phyloP scores from a whole-genome alignment of 2,888 invertebrate genomes.

The Aethes cnicana region DNA sequence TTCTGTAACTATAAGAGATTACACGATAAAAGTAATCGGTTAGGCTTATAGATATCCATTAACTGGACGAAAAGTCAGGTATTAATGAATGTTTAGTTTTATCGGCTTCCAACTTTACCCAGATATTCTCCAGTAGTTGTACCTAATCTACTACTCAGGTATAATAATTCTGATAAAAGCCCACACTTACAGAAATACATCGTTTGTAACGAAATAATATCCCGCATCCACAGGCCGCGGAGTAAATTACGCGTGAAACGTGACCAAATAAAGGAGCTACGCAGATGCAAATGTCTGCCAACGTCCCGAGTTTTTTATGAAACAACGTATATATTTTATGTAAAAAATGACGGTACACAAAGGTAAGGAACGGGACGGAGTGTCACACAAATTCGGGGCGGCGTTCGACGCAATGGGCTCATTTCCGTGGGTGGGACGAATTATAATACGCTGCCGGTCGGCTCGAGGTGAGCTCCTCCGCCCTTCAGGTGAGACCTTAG shows the following conservation, averaged over 20 bases:
- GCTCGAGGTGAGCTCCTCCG: neutral
- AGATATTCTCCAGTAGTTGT: no score
- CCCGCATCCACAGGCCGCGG: constrained; percentile 10
- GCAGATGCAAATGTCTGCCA: constrained; percentile 24
- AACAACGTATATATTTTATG: constrained; percentile 32
- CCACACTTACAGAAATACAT: constrained; percentile 27
- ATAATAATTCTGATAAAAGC: constrained; percentile 14
- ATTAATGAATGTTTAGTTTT: no score
- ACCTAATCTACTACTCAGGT: no score
- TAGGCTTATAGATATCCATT: no score
- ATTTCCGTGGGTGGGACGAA: constrained; percentile 20
- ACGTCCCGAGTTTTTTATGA: constrained; percentile 30
- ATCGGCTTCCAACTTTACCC: no score
- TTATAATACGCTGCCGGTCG: constrained; percentile 9
- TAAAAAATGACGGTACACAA: constrained; percentile 28
- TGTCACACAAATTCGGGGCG: constrained; percentile 31
- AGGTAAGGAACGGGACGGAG: constrained; percentile 29
- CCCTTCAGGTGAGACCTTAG: neutral
- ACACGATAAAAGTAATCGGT: no score
- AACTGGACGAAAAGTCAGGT: no score
- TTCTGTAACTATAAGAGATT: no score
- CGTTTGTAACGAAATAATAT: constrained; percentile 23
- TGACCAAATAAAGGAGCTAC: constrained; percentile 29
- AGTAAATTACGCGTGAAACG: constrained; percentile 28
- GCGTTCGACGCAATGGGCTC: constrained; percentile 31